Evolutionary conservation across 2,888 invertebrate genomes (phyloP).

Genomic region (Epirrhoe alternata): DNA sequence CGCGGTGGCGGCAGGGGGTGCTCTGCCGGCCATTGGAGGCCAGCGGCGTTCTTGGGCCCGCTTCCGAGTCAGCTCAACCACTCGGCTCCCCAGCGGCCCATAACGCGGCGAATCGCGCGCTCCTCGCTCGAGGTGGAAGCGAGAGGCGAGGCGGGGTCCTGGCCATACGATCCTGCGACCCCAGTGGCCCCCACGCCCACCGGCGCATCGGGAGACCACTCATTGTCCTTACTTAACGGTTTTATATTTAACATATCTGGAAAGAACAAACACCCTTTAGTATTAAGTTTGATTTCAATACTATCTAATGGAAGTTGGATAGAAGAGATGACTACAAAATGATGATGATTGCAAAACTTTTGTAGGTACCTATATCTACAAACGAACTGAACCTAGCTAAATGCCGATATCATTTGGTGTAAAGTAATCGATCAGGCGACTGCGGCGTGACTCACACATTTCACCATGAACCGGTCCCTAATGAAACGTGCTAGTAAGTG

Average conservation of each 20-base stretch:
- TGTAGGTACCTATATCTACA: background rate
- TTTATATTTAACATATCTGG: conserved; percentile 83
- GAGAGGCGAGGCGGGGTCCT: conserved; percentile 59
- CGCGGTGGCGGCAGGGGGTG: conserved; percentile 80
- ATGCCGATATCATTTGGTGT: background rate
- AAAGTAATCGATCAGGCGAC: conserved; percentile 13
- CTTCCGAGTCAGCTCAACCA: conserved; percentile 99
- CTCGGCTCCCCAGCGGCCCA: conserved; percentile 96
- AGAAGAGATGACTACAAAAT: background rate
- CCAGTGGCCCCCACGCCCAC: conserved; percentile 75
- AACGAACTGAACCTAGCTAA: background rate
- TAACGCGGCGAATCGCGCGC: conserved; percentile 82
- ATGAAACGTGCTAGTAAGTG: conserved; percentile 20
- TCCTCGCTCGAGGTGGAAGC: conserved; percentile 77
- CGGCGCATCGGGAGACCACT: conserved; percentile 79
- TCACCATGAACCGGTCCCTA: conserved; percentile 13
- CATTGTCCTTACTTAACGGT: conserved; percentile 81
- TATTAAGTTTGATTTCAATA: background rate
- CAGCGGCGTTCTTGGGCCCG: conserved; percentile 59
- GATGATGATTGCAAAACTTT: background rate
- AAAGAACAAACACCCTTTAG: conserved; percentile 43
- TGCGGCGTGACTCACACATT: conserved; percentile 23
- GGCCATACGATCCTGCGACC: conserved; percentile 59
- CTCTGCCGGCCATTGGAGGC: conserved; percentile 73
- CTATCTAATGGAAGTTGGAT: no score